Percentiles rank a stretch among this genome's conserved stretches.
These are phyloP conservation scores for Macquaria australasica DNA, from an alignment of 2,113 vertebrate genomes.

Conservation along the genomic window DNA sequence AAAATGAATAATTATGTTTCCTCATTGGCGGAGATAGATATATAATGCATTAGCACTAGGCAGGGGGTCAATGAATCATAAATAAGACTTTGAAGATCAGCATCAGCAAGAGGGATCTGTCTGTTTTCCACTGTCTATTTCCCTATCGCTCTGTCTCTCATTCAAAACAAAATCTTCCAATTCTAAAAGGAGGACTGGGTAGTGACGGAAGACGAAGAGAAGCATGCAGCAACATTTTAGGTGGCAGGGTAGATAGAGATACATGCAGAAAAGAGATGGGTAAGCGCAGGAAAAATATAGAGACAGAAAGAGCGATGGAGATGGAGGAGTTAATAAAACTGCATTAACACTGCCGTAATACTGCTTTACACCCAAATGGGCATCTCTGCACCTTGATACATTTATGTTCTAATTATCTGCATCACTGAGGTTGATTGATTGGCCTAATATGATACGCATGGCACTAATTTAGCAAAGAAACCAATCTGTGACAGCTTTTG, in stretches of 20 bases:
- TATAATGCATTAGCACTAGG: slow-evolving; percentile 49
- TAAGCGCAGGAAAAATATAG: slow-evolving; percentile 4
- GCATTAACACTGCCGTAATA: slow-evolving; percentile 54
- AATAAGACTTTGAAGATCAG: slow-evolving; percentile 65
- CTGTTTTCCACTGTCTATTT: slow-evolving; percentile 26
- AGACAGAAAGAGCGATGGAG: slow-evolving; percentile 23
- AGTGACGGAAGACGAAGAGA: slow-evolving; percentile 1
- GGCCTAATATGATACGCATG: slow-evolving; percentile 56
- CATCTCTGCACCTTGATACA: slow-evolving; percentile 63
- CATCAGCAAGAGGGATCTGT: slow-evolving; percentile 22
- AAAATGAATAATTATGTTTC: slow-evolving; percentile 57
- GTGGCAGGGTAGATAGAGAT: slow-evolving; percentile 3
- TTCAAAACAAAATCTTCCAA: slow-evolving; percentile 16
- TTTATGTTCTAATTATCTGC: slow-evolving; percentile 80
- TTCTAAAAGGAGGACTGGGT: neutral
- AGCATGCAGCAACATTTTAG: neutral
- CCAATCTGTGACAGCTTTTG: slow-evolving; percentile 50
- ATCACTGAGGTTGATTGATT: slow-evolving; percentile 73
- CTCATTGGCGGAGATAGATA: slow-evolving; percentile 46
- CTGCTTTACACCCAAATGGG: slow-evolving; percentile 53
- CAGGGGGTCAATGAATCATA: slow-evolving; percentile 64
- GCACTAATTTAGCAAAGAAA: slow-evolving; percentile 66
- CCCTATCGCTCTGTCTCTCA: neutral
- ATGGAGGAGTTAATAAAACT: slow-evolving; percentile 53
- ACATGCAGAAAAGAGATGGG: slow-evolving; percentile 22